Percentiles rank a stretch among this genome's conserved stretches.
Conservation (phyloP, 2,888 invertebrate species). For the Lymantria dispar region DNA sequence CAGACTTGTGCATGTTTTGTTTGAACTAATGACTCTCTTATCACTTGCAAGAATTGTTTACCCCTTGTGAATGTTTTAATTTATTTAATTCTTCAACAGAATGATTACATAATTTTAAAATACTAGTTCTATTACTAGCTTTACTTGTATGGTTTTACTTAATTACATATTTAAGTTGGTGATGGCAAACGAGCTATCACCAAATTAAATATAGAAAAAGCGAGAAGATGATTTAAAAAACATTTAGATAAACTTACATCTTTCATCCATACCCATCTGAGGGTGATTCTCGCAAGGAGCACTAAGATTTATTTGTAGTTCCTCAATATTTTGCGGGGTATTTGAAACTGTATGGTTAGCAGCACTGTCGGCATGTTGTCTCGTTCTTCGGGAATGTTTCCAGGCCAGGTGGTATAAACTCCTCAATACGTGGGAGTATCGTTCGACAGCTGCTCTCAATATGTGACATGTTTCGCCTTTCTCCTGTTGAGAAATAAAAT, state of each 20-base stretch:
- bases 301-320: constrained; percentile 79
- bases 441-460: constrained; percentile 37
- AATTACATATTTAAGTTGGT: no score
- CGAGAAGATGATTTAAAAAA: no score
- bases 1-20: no score
- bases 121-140: no score
- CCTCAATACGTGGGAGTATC: constrained; percentile 30
- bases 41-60: no score
- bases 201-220: no score
- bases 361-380: constrained; percentile 1
- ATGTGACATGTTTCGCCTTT: constrained; percentile 78
- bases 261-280: constrained; percentile 87
- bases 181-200: no score
- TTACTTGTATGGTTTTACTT: no score
- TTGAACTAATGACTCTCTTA: no score
- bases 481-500: constrained; percentile 21
- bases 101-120: no score
- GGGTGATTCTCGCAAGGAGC: constrained; percentile 86
- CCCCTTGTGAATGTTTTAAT: no score
- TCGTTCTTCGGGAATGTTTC: constrained; percentile 13
- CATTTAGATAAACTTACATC: constrained; percentile 84
- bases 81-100: no score
- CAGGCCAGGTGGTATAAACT: constrained; percentile 23
- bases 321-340: constrained; percentile 41
- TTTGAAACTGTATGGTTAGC: background rate